Evolutionary conservation across 2,113 vertebrate species (phyloP).

Genomic region (human (Homo sapiens)): GRCh38 chr2:206487001-206487500

Average conservation of each 20-base stretch:
- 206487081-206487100: not conserved
- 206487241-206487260: not conserved
- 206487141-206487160: not conserved
- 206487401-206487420: not conserved
- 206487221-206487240: not conserved
- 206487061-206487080: conserved; percentile 2
- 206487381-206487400: not conserved
- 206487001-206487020: not conserved
- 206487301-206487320: not conserved
- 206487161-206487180: not conserved
- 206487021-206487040: not conserved
- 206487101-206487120: not conserved
- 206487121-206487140: not conserved
- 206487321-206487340: not conserved
- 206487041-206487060: not conserved
- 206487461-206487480: not conserved
- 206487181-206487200: not conserved
- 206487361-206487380: not conserved
- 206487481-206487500: not conserved
- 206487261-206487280: not conserved
- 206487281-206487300: not conserved
- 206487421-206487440: not conserved
- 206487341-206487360: not conserved
- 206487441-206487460: not conserved
- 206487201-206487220: not conserved